phyloP scores from a whole-genome alignment of 64 coral and sea anemone genomes.

The Montipora sp. region DNA sequence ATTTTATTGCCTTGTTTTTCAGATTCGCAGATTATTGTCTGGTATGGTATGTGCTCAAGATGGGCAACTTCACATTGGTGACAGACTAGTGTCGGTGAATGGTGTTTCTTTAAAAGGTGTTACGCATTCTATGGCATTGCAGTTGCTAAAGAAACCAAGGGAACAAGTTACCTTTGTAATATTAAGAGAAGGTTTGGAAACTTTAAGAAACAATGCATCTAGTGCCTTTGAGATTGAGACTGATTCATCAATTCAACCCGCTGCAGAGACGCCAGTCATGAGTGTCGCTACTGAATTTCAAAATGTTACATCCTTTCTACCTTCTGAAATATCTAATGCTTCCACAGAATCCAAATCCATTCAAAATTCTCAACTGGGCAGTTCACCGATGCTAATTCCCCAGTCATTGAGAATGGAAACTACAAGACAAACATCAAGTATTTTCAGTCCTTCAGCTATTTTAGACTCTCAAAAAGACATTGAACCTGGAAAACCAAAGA shows the following conservation, averaged over 20 bases:
- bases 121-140: conserved; percentile 83
- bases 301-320: background rate
- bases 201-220: background rate
- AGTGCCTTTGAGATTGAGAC: background rate
- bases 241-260: background rate
- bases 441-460: background rate
- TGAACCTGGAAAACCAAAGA: background rate
- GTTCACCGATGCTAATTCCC: background rate
- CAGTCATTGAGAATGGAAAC: background rate
- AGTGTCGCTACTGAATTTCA: background rate
- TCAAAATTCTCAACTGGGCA: background rate
- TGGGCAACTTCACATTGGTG: conserved; percentile 60
- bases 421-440: no score
- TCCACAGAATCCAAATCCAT: background rate
- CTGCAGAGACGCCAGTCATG: background rate
- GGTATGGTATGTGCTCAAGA: conserved; percentile 82
- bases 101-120: conserved; percentile 60
- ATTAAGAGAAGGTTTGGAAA: conserved; percentile 54
- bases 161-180: conserved; percentile 78
- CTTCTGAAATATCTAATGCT: background rate
- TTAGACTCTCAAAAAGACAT: background rate
- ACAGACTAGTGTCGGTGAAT: conserved; percentile 83
- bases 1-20: background rate
- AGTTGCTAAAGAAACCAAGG: conserved; percentile 84
- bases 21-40: conserved; percentile 81